Evolutionary conservation across 2,113 vertebrate genomes (phyloP), one percentile per base, ranked within the genome.

Genomic region (Gymnorhina tibicen): DNA sequence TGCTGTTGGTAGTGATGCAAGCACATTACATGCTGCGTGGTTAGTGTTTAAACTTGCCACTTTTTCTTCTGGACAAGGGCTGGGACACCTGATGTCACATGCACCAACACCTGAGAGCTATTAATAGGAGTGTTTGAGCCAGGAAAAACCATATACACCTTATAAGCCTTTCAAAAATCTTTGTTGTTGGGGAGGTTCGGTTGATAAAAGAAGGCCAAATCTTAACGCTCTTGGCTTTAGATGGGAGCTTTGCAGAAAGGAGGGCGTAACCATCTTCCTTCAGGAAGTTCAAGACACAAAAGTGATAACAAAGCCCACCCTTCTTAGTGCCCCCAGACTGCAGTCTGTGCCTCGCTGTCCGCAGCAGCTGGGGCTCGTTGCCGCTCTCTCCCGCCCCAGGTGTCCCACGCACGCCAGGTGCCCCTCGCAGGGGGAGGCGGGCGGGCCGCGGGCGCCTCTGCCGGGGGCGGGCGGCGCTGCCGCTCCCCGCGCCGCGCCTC

Each of bases 401-500:
- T 75, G 87, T 10, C 49, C 20, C 47, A 4, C 8, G 22, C 41
- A 4, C 37, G n/a, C 44, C 78, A 76, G 89, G 47, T 70, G 87
- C 50, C 86, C 79, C 76, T 6, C 28, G 47, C 49, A 35, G 39
- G 59, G 62, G 58, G 75, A 81, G 93, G 80, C 41, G 49, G 60
- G 49, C 28, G 20, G 37, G 4, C 62, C 63, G 27, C 24, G 66
- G 83, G 85, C 89, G 91, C 95, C 91, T 77, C 91, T 70, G 74
- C 32, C 50, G 95, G 88, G 72, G 32, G 16, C 63, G 87, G 39
- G 91, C 89, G 95, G 85, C 74, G 46, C 50, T 81, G 67, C 91
- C 81, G 91, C 78, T 82, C 90, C 80, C 87, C 80, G 39, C 13
- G 91, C 96, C n/a, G 97, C 93, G 58, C 97, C 97, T 95, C n/a